Percentiles rank a stretch among this genome's conserved stretches.
phyloP scores from a whole-genome alignment of 2,113 vertebrate species.

The Himantopus leucocephalus region DNA sequence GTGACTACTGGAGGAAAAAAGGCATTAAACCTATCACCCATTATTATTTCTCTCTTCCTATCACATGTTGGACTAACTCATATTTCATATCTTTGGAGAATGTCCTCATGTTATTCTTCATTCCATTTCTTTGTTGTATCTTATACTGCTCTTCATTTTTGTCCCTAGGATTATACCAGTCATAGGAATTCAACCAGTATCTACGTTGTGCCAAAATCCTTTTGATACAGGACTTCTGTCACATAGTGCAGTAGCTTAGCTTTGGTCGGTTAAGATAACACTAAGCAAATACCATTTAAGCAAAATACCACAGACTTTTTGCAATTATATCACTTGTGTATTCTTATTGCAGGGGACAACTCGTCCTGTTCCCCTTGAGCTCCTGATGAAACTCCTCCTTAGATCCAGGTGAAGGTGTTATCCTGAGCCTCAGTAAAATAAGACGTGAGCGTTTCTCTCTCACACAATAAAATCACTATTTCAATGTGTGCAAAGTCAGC shows the following conservation, averaged over 20 bases:
- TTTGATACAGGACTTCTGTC: background rate
- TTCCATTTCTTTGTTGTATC: background rate
- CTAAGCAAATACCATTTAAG: background rate
- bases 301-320: background rate
- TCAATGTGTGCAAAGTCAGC: background rate
- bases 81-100: background rate
- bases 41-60: background rate
- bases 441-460: background rate
- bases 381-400: background rate
- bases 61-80: background rate
- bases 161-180: background rate
- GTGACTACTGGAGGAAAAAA: background rate
- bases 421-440: background rate
- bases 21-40: background rate
- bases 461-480: background rate
- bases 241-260: background rate
- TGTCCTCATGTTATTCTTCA: background rate
- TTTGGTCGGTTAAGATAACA: background rate
- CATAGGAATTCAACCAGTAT: background rate
- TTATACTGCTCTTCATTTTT: background rate
- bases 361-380: background rate
- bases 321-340: background rate
- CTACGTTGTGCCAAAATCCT: background rate
- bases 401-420: background rate
- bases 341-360: background rate